Conservation (phyloP, 2,113 vertebrate species). For the Pycnonotus jocosus region DNA sequence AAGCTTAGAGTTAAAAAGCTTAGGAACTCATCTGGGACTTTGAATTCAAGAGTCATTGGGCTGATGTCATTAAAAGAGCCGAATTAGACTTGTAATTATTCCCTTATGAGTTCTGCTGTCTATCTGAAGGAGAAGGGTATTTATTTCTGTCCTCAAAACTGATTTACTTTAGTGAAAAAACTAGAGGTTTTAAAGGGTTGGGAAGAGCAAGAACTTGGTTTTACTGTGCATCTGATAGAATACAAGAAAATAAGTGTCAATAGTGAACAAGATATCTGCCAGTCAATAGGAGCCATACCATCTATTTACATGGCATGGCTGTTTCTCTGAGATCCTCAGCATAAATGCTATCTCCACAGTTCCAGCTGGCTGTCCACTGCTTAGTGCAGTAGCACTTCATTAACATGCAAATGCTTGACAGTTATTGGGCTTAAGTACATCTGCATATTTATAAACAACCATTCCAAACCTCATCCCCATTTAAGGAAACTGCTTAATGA, state of each 20-base stretch:
- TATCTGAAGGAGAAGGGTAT: conserved; percentile 7
- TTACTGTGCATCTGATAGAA: not conserved
- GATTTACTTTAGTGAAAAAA: not conserved
- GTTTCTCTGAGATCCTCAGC: not conserved
- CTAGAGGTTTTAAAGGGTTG: not conserved
- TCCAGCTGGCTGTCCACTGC: not conserved
- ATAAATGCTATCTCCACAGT: not conserved
- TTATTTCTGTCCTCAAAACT: conserved; percentile 46
- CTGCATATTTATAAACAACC: conserved; percentile 29
- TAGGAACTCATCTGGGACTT: conserved; percentile 42
- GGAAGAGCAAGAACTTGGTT: not conserved
- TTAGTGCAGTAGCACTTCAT: not conserved
- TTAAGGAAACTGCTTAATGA: not conserved
- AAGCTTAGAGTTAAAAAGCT: conserved; percentile 51
- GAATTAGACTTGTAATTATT: conserved; percentile 64
- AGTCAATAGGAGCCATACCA: not conserved
- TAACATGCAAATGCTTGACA: conserved; percentile 32
- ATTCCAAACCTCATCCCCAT: not conserved
- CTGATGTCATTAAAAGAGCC: conserved; percentile 63
- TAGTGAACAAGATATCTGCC: not conserved
- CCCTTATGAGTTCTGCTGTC: conserved; percentile 35
- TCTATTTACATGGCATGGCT: not conserved
- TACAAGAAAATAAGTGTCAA: not conserved
- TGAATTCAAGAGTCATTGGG: conserved; percentile 22
- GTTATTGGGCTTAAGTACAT: not conserved